These are phyloP conservation scores for Gastracanthus pulcherrimus DNA, from an alignment of 2,888 invertebrate genomes.

Conservation along the genomic window DNA sequence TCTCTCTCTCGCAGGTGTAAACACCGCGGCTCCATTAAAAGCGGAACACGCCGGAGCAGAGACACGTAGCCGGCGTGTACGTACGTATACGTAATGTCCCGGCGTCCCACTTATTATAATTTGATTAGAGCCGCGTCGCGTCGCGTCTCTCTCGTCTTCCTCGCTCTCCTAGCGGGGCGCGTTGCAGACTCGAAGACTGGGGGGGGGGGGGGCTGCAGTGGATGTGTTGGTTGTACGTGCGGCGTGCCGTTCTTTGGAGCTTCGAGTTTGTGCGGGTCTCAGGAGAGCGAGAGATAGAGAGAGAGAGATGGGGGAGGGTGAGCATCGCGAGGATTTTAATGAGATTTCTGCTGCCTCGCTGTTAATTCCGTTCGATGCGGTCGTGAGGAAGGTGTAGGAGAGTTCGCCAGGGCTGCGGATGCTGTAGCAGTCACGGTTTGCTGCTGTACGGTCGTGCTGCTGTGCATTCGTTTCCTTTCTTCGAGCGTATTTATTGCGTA, in stretches of 20 bases:
- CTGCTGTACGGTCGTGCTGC: too few species aligned
- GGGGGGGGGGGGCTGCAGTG: too few species aligned
- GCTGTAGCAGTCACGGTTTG: too few species aligned
- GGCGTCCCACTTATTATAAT: conserved; percentile 68
- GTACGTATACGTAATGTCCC: conserved; percentile 59
- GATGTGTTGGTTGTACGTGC: too few species aligned
- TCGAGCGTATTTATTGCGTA: too few species aligned
- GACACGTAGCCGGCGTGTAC: conserved; percentile 5
- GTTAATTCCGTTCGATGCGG: conserved; percentile 57
- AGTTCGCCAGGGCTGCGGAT: too few species aligned
- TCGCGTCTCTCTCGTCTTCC: not conserved
- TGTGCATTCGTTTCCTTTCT: too few species aligned
- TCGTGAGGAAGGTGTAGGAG: not conserved
- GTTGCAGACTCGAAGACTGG: not conserved
- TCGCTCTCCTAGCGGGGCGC: not conserved
- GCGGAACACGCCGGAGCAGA: not conserved
- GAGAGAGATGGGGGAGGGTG: too few species aligned
- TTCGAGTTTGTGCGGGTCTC: conserved; percentile 4
- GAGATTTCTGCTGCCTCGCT: conserved; percentile 55
- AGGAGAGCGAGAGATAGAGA: too few species aligned
- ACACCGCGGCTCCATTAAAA: conserved; percentile 8
- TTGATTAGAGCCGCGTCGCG: conserved; percentile 66
- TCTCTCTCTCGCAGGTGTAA: conserved; percentile 7
- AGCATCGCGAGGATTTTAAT: conserved; percentile 57
- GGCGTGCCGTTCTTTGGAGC: conserved; percentile 1